phyloP scores from a whole-genome alignment of 92 coral and sea anemone species.

The Paragorgia papillata region DNA sequence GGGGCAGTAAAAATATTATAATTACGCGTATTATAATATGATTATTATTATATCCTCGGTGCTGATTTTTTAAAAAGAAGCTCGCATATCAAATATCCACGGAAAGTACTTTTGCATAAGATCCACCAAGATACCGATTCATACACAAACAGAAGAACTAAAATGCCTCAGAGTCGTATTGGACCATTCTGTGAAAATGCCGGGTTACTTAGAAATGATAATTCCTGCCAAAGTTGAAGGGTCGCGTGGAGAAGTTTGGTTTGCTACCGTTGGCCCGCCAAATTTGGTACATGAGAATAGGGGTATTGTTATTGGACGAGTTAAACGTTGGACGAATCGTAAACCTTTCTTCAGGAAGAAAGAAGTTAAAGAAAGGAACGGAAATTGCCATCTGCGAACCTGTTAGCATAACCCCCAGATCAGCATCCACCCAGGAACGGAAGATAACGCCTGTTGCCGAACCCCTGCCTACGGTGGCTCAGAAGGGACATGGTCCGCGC shows the following conservation, averaged over 20 bases:
- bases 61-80: slow-evolving; percentile 41
- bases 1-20: too few species aligned
- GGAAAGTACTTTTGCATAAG: slow-evolving; percentile 9
- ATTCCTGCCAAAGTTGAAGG: slow-evolving; percentile 35
- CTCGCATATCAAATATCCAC: slow-evolving; percentile 20
- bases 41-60: too few species aligned
- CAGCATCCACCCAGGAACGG: background rate
- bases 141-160: background rate
- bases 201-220: slow-evolving; percentile 30
- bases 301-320: slow-evolving; percentile 27
- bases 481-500: too few species aligned
- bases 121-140: background rate
- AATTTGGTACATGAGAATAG: slow-evolving; percentile 7
- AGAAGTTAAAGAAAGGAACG: slow-evolving; percentile 15
- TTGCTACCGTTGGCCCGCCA: slow-evolving; percentile 32
- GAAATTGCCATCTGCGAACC: slow-evolving; percentile 36
- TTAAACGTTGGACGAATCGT: slow-evolving; percentile 25
- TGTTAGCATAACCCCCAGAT: slow-evolving; percentile 15
- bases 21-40: too few species aligned
- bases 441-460: too few species aligned
- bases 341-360: slow-evolving; percentile 25
- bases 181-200: slow-evolving; percentile 33
- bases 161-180: slow-evolving; percentile 25
- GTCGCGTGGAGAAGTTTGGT: slow-evolving; percentile 2
- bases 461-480: too few species aligned